A percentile compares a stretch with the other conserved stretches of the same genome.
Evolutionary conservation across 2,797 vertebrate species (phyloP).

Genomic region (Spea hammondii): DNA sequence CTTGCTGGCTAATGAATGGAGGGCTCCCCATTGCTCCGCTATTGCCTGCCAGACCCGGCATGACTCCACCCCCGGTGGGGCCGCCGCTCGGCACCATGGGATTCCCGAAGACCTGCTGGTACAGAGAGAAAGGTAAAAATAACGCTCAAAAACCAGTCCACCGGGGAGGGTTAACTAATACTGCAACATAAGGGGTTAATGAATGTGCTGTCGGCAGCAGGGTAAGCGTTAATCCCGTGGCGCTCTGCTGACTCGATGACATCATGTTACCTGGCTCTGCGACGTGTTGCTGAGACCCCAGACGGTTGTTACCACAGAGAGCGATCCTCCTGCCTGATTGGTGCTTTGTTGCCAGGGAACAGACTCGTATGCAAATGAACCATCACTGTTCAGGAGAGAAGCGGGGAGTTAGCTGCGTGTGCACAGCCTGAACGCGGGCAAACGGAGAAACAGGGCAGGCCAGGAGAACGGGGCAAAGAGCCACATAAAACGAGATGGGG

Average conservation of each 20-base stretch:
- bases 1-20: slow-evolving; percentile 86
- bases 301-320: slow-evolving; percentile 96
- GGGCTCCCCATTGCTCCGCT: slow-evolving; percentile 81
- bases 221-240: not conserved
- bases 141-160: not conserved
- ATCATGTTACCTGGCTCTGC: slow-evolving; percentile 83
- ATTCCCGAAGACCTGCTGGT: slow-evolving; percentile 79
- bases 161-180: not conserved
- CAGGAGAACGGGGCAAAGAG: too few species aligned
- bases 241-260: slow-evolving; percentile 16
- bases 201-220: not conserved
- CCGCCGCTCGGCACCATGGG: slow-evolving; percentile 89
- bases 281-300: slow-evolving; percentile 94
- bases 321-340: slow-evolving; percentile 89
- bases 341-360: slow-evolving; percentile 87
- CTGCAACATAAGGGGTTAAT: slow-evolving; percentile 21
- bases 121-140: not conserved
- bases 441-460: not conserved
- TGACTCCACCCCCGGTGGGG: slow-evolving; percentile 81
- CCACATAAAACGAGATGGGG: too few species aligned
- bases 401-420: slow-evolving; percentile 28
- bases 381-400: slow-evolving; percentile 73
- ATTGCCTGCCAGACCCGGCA: slow-evolving; percentile 77
- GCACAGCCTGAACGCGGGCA: not conserved
- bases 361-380: slow-evolving; percentile 88